A percentile compares a stretch with the other conserved stretches of the same genome.
Evolutionary conservation across 1,140 invertebrate species (phyloP).

Genomic region (Caerostris extrusa): DNA sequence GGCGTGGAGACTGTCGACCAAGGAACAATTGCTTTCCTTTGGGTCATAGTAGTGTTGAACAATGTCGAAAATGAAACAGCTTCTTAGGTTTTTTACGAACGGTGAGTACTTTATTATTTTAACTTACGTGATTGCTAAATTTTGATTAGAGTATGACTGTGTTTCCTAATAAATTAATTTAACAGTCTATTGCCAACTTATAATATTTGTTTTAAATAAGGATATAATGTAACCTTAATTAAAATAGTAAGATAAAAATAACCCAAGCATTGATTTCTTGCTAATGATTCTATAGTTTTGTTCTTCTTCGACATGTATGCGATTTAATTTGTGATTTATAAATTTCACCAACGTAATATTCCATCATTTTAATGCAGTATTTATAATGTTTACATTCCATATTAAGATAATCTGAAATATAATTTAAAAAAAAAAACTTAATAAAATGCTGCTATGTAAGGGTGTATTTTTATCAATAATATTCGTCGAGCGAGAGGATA

Average conservation of each 20-base stretch:
- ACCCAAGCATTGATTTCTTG: background rate
- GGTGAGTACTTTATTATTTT: conserved; percentile 15
- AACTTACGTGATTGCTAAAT: background rate
- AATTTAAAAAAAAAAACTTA: no score
- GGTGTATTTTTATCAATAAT: no score
- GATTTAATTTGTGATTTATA: no score
- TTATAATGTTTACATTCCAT: no score
- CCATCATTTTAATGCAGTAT: no score
- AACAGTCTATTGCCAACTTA: background rate
- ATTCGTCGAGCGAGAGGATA: no score
- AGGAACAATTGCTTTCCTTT: conserved; percentile 6
- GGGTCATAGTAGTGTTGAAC: background rate
- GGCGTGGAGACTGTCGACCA: conserved; percentile 2
- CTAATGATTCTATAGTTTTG: background rate
- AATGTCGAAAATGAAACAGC: conserved; percentile 67
- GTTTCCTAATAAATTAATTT: background rate
- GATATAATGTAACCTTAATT: background rate
- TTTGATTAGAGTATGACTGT: background rate
- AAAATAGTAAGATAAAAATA: no score
- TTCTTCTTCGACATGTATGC: background rate
- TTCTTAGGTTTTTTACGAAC: conserved; percentile 47
- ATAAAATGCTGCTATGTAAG: no score
- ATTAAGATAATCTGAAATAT: no score
- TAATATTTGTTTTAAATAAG: background rate
- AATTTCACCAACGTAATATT: no score